A percentile compares a stretch with the other conserved stretches of the same genome.
Evolutionary conservation across 2,888 invertebrate species (phyloP).

Genomic region (Iselma pallidipennis): DNA sequence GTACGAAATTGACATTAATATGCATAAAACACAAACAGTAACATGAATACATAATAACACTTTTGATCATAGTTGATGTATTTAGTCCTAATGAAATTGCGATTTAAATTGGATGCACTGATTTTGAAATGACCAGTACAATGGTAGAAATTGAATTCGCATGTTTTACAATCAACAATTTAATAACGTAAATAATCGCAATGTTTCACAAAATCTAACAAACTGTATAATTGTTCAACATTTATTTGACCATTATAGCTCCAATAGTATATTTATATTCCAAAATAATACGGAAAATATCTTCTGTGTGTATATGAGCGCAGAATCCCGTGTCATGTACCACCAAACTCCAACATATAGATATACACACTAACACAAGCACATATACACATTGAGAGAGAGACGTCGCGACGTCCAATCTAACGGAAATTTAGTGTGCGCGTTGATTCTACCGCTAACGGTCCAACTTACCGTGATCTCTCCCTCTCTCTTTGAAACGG

Average conservation of each 20-base stretch:
- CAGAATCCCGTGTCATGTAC: not conserved
- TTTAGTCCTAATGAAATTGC: not conserved
- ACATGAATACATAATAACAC: not conserved
- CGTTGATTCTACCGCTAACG: constrained; percentile 6
- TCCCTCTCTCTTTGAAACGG: too few relatives aligned
- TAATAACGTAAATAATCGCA: too few relatives aligned
- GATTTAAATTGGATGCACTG: not conserved
- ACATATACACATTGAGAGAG: not conserved
- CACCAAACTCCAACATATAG: not conserved
- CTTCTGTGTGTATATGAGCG: not conserved
- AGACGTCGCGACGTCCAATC: not conserved
- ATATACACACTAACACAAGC: not conserved
- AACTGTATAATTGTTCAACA: not conserved
- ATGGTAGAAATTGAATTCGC: not conserved
- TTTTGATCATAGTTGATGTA: not conserved
- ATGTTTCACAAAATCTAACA: not conserved
- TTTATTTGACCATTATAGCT: too few relatives aligned
- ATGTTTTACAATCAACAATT: not conserved
- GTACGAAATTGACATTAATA: too few relatives aligned
- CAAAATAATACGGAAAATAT: not conserved
- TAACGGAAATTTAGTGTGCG: constrained; percentile 3
- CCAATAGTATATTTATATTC: too few relatives aligned
- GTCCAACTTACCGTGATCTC: not conserved
- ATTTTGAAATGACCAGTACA: not conserved
- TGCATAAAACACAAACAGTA: too few relatives aligned